A percentile compares a stretch with the other conserved stretches of the same genome.
phyloP scores from a whole-genome alignment of 2,113 vertebrate genomes.

The Prolemur simus region DNA sequence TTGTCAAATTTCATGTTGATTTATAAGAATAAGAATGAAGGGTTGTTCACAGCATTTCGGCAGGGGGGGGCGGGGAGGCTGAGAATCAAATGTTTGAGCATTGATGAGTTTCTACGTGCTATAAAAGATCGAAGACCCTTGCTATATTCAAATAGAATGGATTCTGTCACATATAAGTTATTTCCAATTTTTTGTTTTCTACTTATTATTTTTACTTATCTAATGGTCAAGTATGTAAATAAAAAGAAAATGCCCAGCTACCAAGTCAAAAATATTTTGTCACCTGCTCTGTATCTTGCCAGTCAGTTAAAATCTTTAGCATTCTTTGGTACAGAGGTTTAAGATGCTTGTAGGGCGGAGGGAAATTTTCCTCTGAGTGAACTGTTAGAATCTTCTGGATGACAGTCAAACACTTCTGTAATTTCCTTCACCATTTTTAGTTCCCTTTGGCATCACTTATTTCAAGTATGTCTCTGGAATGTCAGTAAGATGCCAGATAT shows the following conservation, averaged over 20 bases:
- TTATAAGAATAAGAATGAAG: not conserved
- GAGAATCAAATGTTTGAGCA: not conserved
- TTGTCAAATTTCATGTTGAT: conserved; percentile 63
- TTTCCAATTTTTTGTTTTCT: not conserved
- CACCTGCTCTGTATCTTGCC: conserved; percentile 19
- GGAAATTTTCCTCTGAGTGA: conserved; percentile 34
- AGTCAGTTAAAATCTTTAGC: conserved; percentile 52
- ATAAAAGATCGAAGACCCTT: not conserved
- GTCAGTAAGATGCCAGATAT: conserved; percentile 56
- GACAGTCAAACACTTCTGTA: conserved; percentile 69
- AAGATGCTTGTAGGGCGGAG: not conserved
- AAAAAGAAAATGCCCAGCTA: not conserved
- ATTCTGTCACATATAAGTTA: not conserved
- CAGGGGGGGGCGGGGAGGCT: not conserved
- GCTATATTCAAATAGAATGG: conserved; percentile 16
- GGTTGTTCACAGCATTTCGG: not conserved
- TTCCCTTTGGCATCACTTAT: conserved; percentile 60
- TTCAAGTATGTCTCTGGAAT: conserved; percentile 67
- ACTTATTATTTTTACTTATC: conserved; percentile 6
- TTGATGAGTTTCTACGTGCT: not conserved
- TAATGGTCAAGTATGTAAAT: not conserved
- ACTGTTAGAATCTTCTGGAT: conserved; percentile 68
- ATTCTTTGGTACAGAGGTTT: conserved; percentile 38
- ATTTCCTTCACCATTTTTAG: conserved; percentile 74
- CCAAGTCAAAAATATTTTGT: conserved; percentile 32